Percentiles rank a stretch among this genome's conserved stretches.
Evolutionary conservation across 2,888 invertebrate species (phyloP).

Genomic region (Dryobotodes eremita): DNA sequence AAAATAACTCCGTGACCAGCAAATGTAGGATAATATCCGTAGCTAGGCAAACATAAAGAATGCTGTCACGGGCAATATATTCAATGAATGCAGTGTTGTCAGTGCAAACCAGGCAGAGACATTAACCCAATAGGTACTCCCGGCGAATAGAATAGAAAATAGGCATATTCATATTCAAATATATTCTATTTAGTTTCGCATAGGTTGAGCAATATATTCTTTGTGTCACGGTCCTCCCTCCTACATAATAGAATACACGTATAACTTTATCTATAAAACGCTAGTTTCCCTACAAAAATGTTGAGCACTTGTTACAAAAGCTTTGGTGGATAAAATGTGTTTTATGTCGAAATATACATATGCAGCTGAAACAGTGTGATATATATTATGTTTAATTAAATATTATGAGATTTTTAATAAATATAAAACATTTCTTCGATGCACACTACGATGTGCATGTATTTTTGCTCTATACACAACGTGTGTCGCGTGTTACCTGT

Average conservation of each 20-base stretch:
- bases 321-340: constrained; percentile 28
- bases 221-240: constrained; percentile 57
- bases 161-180: constrained; percentile 69
- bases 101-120: constrained; percentile 51
- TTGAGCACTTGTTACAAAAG: constrained; percentile 38
- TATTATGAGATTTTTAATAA: not conserved
- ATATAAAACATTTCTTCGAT: constrained; percentile 20
- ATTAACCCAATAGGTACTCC: constrained; percentile 60
- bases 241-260: constrained; percentile 58
- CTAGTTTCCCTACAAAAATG: constrained; percentile 48
- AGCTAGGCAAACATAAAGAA: not conserved
- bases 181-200: constrained; percentile 67
- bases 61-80: constrained; percentile 20
- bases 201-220: constrained; percentile 65
- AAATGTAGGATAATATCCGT: constrained; percentile 4
- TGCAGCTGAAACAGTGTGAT: not conserved
- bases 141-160: constrained; percentile 61
- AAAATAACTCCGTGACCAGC: not conserved
- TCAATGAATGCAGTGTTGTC: constrained; percentile 54
- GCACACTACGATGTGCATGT: not conserved
- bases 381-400: not conserved
- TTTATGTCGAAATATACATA: constrained; percentile 8
- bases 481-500: constrained; percentile 46
- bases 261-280: constrained; percentile 45
- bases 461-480: constrained; percentile 15